A percentile compares a stretch with the other conserved stretches of the same genome.
Conservation (phyloP, 2,113 vertebrate species). For the Proteles cristata region DNA sequence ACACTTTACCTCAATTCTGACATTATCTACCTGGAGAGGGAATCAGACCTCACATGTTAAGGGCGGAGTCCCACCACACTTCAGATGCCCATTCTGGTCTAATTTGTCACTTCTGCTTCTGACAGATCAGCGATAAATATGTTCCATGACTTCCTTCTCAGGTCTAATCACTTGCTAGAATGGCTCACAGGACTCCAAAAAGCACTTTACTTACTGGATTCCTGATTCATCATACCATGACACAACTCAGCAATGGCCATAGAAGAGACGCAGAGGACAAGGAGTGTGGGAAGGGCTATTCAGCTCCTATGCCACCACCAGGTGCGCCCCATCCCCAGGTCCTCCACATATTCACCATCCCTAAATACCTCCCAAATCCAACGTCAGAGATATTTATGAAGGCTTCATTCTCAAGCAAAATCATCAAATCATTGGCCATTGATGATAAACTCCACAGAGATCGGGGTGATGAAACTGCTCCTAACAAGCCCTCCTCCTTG, state of each 20-base stretch:
- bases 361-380: rapidly evolving
- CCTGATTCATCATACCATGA: not conserved
- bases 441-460: not conserved
- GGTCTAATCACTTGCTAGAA: not conserved
- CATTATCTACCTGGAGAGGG: not conserved
- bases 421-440: not conserved
- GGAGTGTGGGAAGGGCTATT: not conserved
- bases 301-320: not conserved
- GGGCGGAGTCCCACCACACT: not conserved
- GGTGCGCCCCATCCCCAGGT: not conserved
- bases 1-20: not conserved
- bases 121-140: not conserved
- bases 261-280: not conserved
- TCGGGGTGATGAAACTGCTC: not conserved
- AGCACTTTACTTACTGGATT: not conserved
- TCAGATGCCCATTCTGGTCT: not conserved
- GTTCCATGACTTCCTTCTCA: not conserved
- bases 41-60: not conserved
- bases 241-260: not conserved
- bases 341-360: not conserved
- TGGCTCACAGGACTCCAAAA: not conserved
- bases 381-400: not conserved
- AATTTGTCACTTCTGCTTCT: not conserved
- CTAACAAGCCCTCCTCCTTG: not conserved
- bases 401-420: not conserved